A percentile compares a stretch with the other conserved stretches of the same genome.
phyloP scores from a whole-genome alignment of 2,113 vertebrate species.

The Corydoras maculifer region DNA sequence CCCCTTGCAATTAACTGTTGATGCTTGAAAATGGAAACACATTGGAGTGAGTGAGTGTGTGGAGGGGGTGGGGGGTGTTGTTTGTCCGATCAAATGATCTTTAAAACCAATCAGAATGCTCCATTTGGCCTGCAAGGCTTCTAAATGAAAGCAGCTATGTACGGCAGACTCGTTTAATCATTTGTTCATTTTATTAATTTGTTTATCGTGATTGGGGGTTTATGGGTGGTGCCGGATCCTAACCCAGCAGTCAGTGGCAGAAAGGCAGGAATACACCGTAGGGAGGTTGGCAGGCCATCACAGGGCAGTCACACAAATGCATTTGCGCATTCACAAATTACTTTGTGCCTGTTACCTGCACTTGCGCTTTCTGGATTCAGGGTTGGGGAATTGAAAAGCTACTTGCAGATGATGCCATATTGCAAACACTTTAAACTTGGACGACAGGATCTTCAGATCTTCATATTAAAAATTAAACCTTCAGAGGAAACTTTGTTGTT shows the following conservation, averaged over 20 bases:
- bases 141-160: too few species aligned
- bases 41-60: not conserved
- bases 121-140: not conserved
- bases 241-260: not conserved
- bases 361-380: too few species aligned
- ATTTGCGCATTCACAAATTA: too few species aligned
- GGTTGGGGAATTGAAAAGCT: too few species aligned
- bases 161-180: not conserved
- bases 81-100: not conserved
- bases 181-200: not conserved
- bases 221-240: not conserved
- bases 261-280: not conserved
- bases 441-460: too few species aligned
- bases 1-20: not conserved
- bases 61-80: not conserved
- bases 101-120: slow-evolving; percentile 5
- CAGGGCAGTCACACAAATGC: too few species aligned
- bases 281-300: too few species aligned
- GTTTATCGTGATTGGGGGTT: not conserved
- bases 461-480: too few species aligned
- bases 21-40: not conserved
- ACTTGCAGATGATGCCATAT: too few species aligned
- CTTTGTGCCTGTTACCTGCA: too few species aligned
- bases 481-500: too few species aligned
- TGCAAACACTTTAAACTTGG: too few species aligned